Conservation (phyloP, 2,888 invertebrate species). For the Conus canariensis region DNA sequence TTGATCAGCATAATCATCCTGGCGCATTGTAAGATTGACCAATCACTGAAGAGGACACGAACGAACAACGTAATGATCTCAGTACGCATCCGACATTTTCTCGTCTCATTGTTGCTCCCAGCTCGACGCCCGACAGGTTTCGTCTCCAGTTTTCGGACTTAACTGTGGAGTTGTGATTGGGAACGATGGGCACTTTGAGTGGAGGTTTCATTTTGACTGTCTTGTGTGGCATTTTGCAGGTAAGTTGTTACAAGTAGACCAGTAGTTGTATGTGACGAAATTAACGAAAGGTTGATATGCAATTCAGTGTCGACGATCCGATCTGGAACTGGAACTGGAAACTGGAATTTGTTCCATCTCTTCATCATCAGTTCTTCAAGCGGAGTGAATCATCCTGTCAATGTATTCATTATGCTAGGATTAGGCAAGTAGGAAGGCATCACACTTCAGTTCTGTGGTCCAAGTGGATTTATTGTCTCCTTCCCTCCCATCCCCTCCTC, state of each 20-base stretch:
- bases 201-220: slow-evolving; percentile 30
- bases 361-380: too few relatives aligned
- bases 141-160: slow-evolving; percentile 31
- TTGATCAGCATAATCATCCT: slow-evolving; percentile 41
- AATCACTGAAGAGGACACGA: slow-evolving; percentile 40
- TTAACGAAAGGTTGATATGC: too few relatives aligned
- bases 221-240: slow-evolving; percentile 29
- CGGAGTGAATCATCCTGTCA: too few relatives aligned
- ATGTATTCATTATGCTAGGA: too few relatives aligned
- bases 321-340: too few relatives aligned
- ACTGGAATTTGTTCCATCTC: too few relatives aligned
- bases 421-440: too few relatives aligned
- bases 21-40: slow-evolving; percentile 28
- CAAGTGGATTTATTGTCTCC: too few relatives aligned
- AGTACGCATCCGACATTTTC: slow-evolving; percentile 48
- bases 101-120: slow-evolving; percentile 9
- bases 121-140: background rate
- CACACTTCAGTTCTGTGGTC: too few relatives aligned
- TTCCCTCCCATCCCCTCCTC: too few relatives aligned
- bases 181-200: slow-evolving; percentile 26
- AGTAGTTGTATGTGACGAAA: too few relatives aligned
- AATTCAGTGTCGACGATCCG: too few relatives aligned
- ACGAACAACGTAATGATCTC: slow-evolving; percentile 33
- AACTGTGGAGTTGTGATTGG: slow-evolving; percentile 35
- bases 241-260: background rate